Conservation (phyloP, 2,113 vertebrate genomes). For the Isichthys henryi region DNA sequence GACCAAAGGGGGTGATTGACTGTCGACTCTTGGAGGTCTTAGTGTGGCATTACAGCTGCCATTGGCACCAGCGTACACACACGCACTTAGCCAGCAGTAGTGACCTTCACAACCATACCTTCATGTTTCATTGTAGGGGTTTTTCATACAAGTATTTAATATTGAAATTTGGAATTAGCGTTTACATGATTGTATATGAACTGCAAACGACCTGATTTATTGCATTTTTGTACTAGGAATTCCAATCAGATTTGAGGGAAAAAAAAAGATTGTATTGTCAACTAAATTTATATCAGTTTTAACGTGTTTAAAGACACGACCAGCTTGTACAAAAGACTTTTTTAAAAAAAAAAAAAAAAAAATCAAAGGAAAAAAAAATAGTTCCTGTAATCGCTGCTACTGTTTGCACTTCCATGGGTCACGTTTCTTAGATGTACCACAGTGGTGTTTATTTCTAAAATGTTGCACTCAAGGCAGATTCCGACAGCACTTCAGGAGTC, state of each 20-base stretch:
- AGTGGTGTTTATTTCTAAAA: slow-evolving; percentile 56
- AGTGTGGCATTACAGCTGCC: not conserved
- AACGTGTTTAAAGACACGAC: slow-evolving; percentile 54
- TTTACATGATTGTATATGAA: slow-evolving; percentile 80
- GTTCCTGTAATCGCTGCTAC: slow-evolving; percentile 71
- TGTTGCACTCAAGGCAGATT: slow-evolving; percentile 33
- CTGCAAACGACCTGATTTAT: slow-evolving; percentile 74
- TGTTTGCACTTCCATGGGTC: slow-evolving; percentile 69
- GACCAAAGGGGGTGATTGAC: not conserved
- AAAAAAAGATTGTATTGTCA: slow-evolving; percentile 73
- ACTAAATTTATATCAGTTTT: slow-evolving; percentile 69
- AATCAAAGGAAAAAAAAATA: slow-evolving; percentile 41
- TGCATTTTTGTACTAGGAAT: slow-evolving; percentile 69
- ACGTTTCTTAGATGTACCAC: slow-evolving; percentile 64
- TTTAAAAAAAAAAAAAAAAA: not conserved
- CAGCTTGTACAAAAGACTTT: slow-evolving; percentile 54
- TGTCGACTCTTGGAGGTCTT: not conserved
- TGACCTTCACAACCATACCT: slow-evolving; percentile 71
- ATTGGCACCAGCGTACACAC: slow-evolving; percentile 46
- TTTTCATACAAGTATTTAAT: slow-evolving; percentile 84
- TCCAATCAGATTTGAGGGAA: slow-evolving; percentile 10
- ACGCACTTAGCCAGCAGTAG: slow-evolving; percentile 70
- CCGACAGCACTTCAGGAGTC: not conserved
- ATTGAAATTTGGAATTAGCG: slow-evolving; percentile 69
- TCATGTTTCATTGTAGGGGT: slow-evolving; percentile 70